A percentile compares a stretch with the other conserved stretches of the same genome.
These are phyloP conservation scores for Tachina fera DNA, from an alignment of 2,888 invertebrate genomes.

Conservation along the genomic window DNA sequence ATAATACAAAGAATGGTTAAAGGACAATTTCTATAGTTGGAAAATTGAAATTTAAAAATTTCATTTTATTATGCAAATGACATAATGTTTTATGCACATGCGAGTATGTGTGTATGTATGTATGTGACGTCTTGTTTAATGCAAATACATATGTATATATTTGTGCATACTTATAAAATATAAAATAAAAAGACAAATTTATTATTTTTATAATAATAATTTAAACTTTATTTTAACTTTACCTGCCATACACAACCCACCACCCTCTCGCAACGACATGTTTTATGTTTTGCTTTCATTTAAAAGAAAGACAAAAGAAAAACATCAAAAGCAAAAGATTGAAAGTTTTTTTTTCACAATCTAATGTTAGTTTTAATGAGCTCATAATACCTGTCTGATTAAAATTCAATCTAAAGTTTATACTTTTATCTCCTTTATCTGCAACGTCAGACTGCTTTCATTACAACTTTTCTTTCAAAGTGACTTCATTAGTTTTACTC, in stretches of 20 bases:
- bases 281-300: conserved; percentile 29
- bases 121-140: too few species aligned
- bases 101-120: too few species aligned
- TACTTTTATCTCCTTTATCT: neutral
- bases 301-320: neutral
- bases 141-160: too few species aligned
- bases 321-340: conserved; percentile 9
- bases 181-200: conserved; percentile 28
- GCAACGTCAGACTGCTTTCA: too few species aligned
- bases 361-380: conserved; percentile 65
- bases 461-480: conserved; percentile 14
- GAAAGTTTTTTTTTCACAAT: conserved; percentile 57
- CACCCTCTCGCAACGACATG: neutral
- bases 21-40: conserved; percentile 50
- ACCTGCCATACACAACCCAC: neutral
- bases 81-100: conserved; percentile 57
- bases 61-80: conserved; percentile 67
- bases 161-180: neutral
- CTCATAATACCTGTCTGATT: conserved; percentile 61
- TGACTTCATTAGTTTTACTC: conserved; percentile 36
- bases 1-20: conserved; percentile 19
- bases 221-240: conserved; percentile 14
- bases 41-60: conserved; percentile 66
- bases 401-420: conserved; percentile 67
- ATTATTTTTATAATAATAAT: conserved; percentile 56